Evolutionary conservation across 2,113 vertebrate species (phyloP), one percentile per base, ranked within the genome.

Genomic region (Solea senegalensis): DNA sequence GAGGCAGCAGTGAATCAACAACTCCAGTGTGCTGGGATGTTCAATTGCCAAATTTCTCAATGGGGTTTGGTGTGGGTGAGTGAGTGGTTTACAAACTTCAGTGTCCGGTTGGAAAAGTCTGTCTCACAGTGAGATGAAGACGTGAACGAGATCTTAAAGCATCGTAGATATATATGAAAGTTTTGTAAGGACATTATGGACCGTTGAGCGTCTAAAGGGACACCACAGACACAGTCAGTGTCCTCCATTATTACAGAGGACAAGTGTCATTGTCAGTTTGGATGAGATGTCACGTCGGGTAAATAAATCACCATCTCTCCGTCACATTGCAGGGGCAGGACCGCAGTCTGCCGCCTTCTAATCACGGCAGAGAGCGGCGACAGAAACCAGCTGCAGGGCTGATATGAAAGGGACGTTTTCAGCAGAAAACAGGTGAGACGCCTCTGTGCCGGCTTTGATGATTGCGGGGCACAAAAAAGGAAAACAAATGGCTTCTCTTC

Each of bases 351-450:
- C 50, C 28, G 64, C 71, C 86, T 68, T 89, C 71, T 88, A 86
- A 90, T 90, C 86, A 87, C 5, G 65, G 62, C 79, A 28, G 51
- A 60, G 63, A 68, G 64, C 46, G 2, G 7, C 27, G 72, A 90
- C 70, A 65, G 44, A 70, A 84, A 78, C 62, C 91, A 92, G 89
- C 90, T 91, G 89, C 78, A 46, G 40, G 0, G 9, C 70, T 0
- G 8, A 61, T 72, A 61, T 89, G 86, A 90, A 89, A 85, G 88
- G 65, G 39, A 70, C 53, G 57, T 14, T 62, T 85, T 89, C 83
- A 90, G 28, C 71, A 62, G 74, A 44, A 60, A 76, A 39, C 92
- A 93, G 92, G 90, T 92, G 91, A 91, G 84, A 90, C 51, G 55
- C 74, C 58, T 90, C 92, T 74, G 46, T 8, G 64, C 56, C 0